Percentiles rank a stretch among this genome's conserved stretches.
phyloP scores from a whole-genome alignment of 1,140 invertebrate genomes.

The Argopecten irradians region DNA sequence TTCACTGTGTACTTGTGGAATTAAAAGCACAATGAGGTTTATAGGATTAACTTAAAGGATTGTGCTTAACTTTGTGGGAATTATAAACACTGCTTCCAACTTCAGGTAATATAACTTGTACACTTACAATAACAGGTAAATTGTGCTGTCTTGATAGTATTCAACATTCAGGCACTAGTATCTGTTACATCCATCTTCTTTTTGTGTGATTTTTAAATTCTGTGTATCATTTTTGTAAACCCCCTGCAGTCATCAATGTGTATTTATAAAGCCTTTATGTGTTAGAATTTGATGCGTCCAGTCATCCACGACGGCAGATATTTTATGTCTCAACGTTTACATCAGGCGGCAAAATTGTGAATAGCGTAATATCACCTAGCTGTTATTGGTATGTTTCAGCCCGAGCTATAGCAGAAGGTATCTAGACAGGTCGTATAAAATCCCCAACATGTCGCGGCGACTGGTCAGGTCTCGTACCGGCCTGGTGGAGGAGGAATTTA shows the following conservation, averaged over 20 bases:
- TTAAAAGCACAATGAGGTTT: neutral
- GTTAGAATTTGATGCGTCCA: slow-evolving; percentile 13
- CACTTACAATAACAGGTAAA: no score
- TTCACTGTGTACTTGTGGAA: neutral
- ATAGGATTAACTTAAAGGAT: neutral
- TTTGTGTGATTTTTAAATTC: slow-evolving; percentile 11
- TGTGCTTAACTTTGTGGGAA: neutral
- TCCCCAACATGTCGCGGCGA: slow-evolving; percentile 61
- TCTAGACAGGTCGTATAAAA: slow-evolving; percentile 49
- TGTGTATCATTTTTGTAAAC: neutral
- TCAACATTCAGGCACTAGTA: neutral
- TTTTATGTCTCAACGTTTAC: slow-evolving; percentile 3
- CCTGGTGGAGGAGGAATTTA: slow-evolving; percentile 31
- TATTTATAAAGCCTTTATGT: neutral
- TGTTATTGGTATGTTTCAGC: slow-evolving; percentile 36
- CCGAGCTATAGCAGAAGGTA: slow-evolving; percentile 55
- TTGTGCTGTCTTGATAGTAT: neutral
- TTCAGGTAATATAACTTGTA: neutral
- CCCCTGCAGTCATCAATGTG: neutral
- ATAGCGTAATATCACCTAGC: neutral
- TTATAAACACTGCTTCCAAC: neutral
- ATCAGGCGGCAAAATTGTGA: neutral
- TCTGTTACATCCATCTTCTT: neutral
- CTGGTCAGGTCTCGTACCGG: slow-evolving; percentile 26
- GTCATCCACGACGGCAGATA: slow-evolving; percentile 14